Conservation (phyloP, 1,140 invertebrate species). For the Bombus fervidus region DNA sequence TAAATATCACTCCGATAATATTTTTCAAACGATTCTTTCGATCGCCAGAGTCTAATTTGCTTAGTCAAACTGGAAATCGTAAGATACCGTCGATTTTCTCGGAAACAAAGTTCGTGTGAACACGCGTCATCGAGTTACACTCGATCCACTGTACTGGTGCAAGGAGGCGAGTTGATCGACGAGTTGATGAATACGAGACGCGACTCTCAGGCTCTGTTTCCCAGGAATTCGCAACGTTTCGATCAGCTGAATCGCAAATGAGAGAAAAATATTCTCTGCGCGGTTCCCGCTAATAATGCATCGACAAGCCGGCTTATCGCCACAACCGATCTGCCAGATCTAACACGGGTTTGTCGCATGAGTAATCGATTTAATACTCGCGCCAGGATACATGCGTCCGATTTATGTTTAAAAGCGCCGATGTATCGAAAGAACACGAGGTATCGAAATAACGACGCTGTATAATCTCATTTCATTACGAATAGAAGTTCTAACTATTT, state of each 20-base stretch:
- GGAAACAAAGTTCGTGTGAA: background rate
- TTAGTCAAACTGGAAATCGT: background rate
- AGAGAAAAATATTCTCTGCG: conserved; percentile 31
- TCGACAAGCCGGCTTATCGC: conserved; percentile 25
- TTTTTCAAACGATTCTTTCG: too few relatives aligned
- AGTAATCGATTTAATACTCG: conserved; percentile 15
- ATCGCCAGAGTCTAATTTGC: too few relatives aligned
- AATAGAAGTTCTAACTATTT: too few relatives aligned
- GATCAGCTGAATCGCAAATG: conserved; percentile 27
- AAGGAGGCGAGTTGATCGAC: background rate
- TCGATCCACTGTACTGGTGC: background rate
- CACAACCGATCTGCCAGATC: conserved; percentile 18
- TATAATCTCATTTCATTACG: too few relatives aligned
- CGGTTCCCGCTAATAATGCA: conserved; percentile 37
- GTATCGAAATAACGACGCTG: too few relatives aligned
- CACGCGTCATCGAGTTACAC: background rate
- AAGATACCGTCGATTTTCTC: background rate
- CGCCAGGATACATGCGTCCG: background rate
- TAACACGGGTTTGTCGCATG: conserved; percentile 32
- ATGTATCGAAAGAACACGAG: too few relatives aligned
- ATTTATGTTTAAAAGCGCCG: background rate
- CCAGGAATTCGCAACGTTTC: conserved; percentile 1
- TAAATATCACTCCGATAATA: too few relatives aligned
- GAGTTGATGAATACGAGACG: conserved; percentile 6
- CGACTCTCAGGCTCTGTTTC: background rate